Base-by-base conservation (phyloP, 2,113 vertebrate species). In the Ammospiza caudacuta region DNA sequence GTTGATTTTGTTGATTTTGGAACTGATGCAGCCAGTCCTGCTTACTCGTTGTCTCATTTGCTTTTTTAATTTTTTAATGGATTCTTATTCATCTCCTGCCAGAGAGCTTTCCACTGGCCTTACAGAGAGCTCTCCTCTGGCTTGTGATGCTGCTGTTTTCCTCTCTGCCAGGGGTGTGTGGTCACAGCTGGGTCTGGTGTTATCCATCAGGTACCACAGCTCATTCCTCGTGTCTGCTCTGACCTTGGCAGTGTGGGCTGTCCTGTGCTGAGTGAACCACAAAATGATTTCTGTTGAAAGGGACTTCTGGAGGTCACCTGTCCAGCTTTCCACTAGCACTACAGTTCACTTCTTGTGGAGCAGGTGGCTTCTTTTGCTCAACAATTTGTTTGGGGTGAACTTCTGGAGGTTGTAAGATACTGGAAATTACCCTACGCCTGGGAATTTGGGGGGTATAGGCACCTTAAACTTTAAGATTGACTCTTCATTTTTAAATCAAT, bases 211-310 rank as follows among this genome's bases (percentile, higher is more conserved):
- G 33, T 67, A 28, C 7, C 3, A 6, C 3, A 67, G 66, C 18
- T 49, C 31, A 7, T 64, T 49, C 62, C 41, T 9, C 0, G 6
- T 46, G 41, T 49, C n/a, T 35, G 11, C 41, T 15, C 33, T 41
- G 47, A 17, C 43, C n/a, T 15, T 67, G 37, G 31, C 66, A 63
- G 9, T 13, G 33, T 28, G 17, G 39, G 8, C 28, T 49, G 19
- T 12, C 3, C 0, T 33, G 47, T 11, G 24, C 33, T 80, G 24
- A 61, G 74, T 33, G 44, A 68, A 86, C 39, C 43, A 49, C 0
- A 0, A 49, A 0, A 0, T 14, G 25, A 43, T 57, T 89, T 51
- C 15, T 1, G 27, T 57, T 61, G 49, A 9, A 73, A 80, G 25
- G 24, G 4, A 69, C 29, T 22, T 68, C 43, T 86, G n/a, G 58